Evolutionary conservation across 2,888 invertebrate species (phyloP), one percentile per base, ranked within the genome.

Genomic region (Papilio protenor): DNA sequence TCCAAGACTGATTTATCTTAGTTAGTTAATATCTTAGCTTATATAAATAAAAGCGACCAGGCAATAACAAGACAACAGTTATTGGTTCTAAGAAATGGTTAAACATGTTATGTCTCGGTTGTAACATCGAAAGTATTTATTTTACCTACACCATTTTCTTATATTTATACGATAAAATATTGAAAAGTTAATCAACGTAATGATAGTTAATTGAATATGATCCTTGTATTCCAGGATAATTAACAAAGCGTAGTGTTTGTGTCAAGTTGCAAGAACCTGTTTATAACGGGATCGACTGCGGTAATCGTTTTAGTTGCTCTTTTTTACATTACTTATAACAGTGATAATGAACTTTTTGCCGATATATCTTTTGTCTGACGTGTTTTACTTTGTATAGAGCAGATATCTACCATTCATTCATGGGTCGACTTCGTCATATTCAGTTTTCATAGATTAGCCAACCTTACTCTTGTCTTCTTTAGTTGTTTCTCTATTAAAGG

Each of bases 241-340:
- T 40, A 66, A 66, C 66, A 11, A 64, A 64, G 18, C 33, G 33
- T 21, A 33, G 40, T 11, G 3, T 61, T 23, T 66, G 10, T 66
- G 40, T 33, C 33, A 40, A 40, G 64, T 23, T 27, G 16, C 33
- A 18, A 10, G 61, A 66, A 40, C 40, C 66, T 40, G 40, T 40
- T 64, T 64, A 64, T 64, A 64, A 64, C 61, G 61, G 61, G 27
- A 33, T 33, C 61, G 10, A 27, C 14, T 64, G 61, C 18, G 33
- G 61, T 64, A 66, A 40, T 40, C 18, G 64, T 40, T 64, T 23
- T 33, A 16, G 33, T 10, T 64, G 40, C 33, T 64, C 40, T 10
- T 40, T 64, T 64, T 12, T 10, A 21, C 23, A 5, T 59, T 59
- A 21, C 21, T 57, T 61, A 16, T n/a, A 16, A 5, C 10, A 61